These are phyloP conservation scores for Pocillopora damicornis DNA, from an alignment of 64 coral and sea anemone genomes.

Conservation along the genomic window DNA sequence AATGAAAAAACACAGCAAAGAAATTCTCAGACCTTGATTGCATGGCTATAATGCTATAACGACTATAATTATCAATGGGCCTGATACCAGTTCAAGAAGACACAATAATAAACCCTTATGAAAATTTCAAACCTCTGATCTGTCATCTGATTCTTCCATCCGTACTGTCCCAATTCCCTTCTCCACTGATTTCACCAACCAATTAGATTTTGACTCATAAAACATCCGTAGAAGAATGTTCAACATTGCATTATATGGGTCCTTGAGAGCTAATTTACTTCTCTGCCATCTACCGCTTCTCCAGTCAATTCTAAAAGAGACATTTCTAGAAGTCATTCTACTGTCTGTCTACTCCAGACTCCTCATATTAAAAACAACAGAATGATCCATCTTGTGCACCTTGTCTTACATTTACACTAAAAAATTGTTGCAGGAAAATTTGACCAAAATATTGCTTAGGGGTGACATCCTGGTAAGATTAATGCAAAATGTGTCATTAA, in stretches of 20 bases:
- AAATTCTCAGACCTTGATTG: too few species aligned
- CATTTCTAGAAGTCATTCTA: not conserved
- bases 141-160: conserved; percentile 10
- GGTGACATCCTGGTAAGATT: too few species aligned
- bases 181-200: conserved; percentile 30
- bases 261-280: conserved; percentile 25
- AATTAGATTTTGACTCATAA: conserved; percentile 39
- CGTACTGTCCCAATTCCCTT: conserved; percentile 12
- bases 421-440: too few species aligned
- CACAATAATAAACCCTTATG: not conserved
- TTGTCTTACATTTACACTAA: too few species aligned
- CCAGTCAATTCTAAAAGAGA: conserved; percentile 52
- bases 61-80: too few species aligned
- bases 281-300: conserved; percentile 38
- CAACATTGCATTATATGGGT: conserved; percentile 30
- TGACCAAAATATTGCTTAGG: too few species aligned
- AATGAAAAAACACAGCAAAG: too few species aligned
- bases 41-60: too few species aligned
- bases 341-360: not conserved
- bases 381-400: too few species aligned
- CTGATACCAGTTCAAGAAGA: too few species aligned
- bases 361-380: not conserved
- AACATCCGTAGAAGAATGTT: conserved; percentile 34
- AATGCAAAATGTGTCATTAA: too few species aligned
- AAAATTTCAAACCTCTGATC: conserved; percentile 4